A percentile compares a stretch with the other conserved stretches of the same genome.
These are phyloP conservation scores for Apoderus coryli DNA, from an alignment of 2,888 invertebrate species.

Conservation along the genomic window DNA sequence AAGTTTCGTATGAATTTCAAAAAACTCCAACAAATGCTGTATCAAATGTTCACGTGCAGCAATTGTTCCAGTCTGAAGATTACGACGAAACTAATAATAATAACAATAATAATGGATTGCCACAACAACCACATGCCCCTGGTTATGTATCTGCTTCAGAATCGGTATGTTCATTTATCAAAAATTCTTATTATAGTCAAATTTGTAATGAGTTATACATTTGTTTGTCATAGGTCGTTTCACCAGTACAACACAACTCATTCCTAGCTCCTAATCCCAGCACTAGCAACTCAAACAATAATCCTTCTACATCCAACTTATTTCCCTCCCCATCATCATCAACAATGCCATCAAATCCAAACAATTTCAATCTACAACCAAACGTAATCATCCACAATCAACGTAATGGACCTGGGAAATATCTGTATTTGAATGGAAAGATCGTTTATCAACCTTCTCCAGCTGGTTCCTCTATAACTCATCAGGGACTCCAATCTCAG, in stretches of 20 bases:
- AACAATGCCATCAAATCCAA: conserved; percentile 6
- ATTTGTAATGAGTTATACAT: no score
- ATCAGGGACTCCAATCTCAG: no score
- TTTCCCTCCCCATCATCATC: no score
- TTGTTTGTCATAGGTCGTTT: conserved; percentile 14
- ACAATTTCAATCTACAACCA: conserved; percentile 5
- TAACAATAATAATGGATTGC: conserved; percentile 6
- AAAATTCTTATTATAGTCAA: not conserved
- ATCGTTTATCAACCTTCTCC: conserved; percentile 21
- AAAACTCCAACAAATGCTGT: conserved; percentile 25
- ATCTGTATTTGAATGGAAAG: conserved; percentile 22
- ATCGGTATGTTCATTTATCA: conserved; percentile 14
- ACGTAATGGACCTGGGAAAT: conserved; percentile 21
- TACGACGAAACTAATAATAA: no score
- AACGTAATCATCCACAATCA: conserved; percentile 13
- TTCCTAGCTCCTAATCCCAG: conserved; percentile 10
- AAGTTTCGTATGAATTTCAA: conserved; percentile 27
- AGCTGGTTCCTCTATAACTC: no score
- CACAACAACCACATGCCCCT: conserved; percentile 5
- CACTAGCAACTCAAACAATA: conserved; percentile 7
- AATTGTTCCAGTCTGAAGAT: conserved; percentile 20
- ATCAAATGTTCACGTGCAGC: conserved; percentile 26
- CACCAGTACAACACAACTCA: conserved; percentile 23
- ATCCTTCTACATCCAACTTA: no score
- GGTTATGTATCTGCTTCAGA: conserved; percentile 13